Conservation (phyloP, 2,113 vertebrate species). For the Myrmecobius fasciatus region DNA sequence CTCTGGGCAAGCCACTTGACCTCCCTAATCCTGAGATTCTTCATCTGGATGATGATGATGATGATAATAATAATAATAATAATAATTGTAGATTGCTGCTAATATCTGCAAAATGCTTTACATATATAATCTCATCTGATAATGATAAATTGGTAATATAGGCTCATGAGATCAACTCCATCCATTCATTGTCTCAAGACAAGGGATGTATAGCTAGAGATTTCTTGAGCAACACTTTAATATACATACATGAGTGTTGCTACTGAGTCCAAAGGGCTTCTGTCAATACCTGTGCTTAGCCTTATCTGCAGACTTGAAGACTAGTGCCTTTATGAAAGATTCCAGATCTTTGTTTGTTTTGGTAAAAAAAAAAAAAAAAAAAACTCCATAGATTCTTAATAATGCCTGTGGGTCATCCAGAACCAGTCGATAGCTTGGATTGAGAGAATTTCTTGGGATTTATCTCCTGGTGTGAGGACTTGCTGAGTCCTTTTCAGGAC, state of each 20-base stretch:
- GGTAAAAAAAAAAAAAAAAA: too few species aligned
- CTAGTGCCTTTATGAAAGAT: neutral
- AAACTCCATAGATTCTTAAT: neutral
- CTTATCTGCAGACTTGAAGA: neutral
- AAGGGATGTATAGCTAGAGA: neutral
- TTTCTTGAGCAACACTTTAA: neutral
- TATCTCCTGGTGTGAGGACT: neutral
- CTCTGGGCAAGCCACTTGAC: neutral
- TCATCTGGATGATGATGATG: too few species aligned
- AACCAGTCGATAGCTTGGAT: neutral
- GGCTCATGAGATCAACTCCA: neutral
- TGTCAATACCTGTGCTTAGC: neutral
- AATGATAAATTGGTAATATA: neutral
- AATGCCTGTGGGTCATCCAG: neutral
- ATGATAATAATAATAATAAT: neutral
- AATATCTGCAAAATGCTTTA: neutral
- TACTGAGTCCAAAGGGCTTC: neutral
- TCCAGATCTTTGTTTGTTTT: neutral
- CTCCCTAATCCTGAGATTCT: neutral
- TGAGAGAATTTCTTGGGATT: neutral
- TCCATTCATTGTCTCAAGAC: neutral
- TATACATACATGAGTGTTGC: neutral
- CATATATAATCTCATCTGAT: neutral
- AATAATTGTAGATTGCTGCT: neutral
- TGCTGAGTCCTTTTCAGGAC: too few species aligned